Conservation (phyloP, 2,888 invertebrate genomes). For the Drosophila flavopinicola region DNA sequence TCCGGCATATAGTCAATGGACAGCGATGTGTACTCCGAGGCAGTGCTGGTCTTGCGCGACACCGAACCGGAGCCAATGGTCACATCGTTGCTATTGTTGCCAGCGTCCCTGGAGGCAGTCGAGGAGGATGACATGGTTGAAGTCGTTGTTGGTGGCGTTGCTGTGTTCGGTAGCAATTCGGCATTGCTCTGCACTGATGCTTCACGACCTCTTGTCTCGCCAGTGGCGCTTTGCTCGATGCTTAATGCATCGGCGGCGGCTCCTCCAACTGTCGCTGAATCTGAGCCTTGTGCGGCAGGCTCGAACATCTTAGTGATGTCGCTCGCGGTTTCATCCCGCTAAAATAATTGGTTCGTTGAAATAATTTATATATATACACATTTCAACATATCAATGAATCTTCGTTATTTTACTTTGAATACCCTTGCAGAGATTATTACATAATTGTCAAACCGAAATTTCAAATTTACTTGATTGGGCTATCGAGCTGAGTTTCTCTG, state of each 20-base stretch:
- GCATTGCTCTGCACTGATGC: constrained; percentile 37
- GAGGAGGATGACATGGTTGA: constrained; percentile 79
- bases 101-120: constrained; percentile 70
- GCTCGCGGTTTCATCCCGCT: constrained; percentile 84
- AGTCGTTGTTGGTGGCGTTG: constrained; percentile 68
- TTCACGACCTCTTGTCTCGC: constrained; percentile 43
- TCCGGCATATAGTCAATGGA: constrained; percentile 86
- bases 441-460: not conserved
- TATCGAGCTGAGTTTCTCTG: no score
- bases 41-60: constrained; percentile 86
- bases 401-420: not conserved
- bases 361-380: constrained; percentile 29
- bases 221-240: constrained; percentile 29
- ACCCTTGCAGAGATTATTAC: constrained; percentile 25
- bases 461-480: no score
- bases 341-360: constrained; percentile 67
- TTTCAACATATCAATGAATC: constrained; percentile 39
- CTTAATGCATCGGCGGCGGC: constrained; percentile 43
- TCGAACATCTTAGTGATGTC: constrained; percentile 84
- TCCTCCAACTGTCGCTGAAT: constrained; percentile 48
- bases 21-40: constrained; percentile 85
- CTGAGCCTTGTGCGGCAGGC: constrained; percentile 75
- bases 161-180: constrained; percentile 51
- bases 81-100: constrained; percentile 74
- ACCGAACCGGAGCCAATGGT: constrained; percentile 80